A percentile compares a stretch with the other conserved stretches of the same genome.
These are phyloP conservation scores for Pongo abelii DNA, from an alignment of 2,113 vertebrate species.

Conservation along the genomic window DNA sequence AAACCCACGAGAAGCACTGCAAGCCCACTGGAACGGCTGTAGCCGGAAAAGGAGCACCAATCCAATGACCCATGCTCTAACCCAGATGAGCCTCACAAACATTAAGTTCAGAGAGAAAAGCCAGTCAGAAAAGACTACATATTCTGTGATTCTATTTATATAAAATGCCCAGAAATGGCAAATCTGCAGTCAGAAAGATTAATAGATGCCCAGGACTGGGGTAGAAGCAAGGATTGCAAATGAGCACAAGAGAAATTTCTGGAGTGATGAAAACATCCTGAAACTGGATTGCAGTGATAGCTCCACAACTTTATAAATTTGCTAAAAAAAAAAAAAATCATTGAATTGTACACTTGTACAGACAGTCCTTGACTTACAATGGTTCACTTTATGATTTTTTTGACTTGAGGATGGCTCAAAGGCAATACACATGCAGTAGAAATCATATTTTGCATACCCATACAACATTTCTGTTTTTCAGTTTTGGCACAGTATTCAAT, in stretches of 20 bases:
- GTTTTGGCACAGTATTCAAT: neutral
- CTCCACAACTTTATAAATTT: neutral
- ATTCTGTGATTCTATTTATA: neutral
- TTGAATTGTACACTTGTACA: neutral
- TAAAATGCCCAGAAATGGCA: neutral
- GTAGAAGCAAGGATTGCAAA: neutral
- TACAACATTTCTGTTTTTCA: neutral
- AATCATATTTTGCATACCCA: neutral
- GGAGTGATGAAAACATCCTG: neutral
- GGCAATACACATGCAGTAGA: neutral
- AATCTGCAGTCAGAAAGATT: neutral
- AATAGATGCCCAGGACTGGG: neutral
- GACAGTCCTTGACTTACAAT: neutral
- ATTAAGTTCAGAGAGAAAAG: neutral
- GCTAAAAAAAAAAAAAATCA: neutral
- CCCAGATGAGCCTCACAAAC: neutral
- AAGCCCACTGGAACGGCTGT: neutral
- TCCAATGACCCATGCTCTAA: neutral
- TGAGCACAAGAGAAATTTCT: neutral
- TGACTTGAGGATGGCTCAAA: neutral
- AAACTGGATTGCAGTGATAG: neutral
- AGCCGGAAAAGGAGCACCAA: neutral
- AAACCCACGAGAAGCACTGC: neutral
- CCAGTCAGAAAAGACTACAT: neutral
- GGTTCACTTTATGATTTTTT: neutral